Conservation (phyloP, 2,797 vertebrate species). For the Lepus townsendii region DNA sequence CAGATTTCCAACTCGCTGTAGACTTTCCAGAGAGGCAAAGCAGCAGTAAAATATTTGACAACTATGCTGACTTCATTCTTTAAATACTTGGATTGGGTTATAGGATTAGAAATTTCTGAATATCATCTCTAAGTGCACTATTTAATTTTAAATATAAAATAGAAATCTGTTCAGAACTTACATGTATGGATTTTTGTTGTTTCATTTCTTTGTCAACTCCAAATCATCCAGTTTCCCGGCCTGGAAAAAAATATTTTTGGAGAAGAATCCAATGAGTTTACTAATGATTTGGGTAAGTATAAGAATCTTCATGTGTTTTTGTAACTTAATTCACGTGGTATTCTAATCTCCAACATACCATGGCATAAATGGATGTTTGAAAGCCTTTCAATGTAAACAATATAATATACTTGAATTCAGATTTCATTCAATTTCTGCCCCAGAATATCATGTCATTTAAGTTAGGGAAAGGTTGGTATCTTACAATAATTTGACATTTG, state of each 20-base stretch:
- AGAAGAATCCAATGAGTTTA: constrained; percentile 90
- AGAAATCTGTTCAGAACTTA: constrained; percentile 74
- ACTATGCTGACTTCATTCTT: background rate
- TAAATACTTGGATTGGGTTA: background rate
- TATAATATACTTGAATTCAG: constrained; percentile 33
- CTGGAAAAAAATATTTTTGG: constrained; percentile 87
- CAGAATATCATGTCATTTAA: constrained; percentile 16
- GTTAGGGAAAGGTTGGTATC: background rate
- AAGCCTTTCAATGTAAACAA: constrained; percentile 69
- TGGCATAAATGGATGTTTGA: constrained; percentile 80
- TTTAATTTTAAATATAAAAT: constrained; percentile 59
- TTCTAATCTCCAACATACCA: constrained; percentile 73
- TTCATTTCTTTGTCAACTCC: constrained; percentile 74
- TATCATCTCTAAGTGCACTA: constrained; percentile 24
- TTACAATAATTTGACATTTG: constrained; percentile 52
- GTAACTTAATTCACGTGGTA: constrained; percentile 22
- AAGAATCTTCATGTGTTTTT: constrained; percentile 74
- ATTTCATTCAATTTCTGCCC: background rate
- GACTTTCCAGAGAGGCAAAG: background rate
- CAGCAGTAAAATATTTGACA: background rate
- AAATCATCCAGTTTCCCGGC: constrained; percentile 89
- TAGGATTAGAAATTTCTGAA: constrained; percentile 22
- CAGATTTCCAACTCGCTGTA: background rate
- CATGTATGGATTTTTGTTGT: constrained; percentile 41
- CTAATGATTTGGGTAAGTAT: constrained; percentile 88